These are phyloP conservation scores for Xestia ashworthii DNA, from an alignment of 2,888 invertebrate genomes.

Conservation along the genomic window DNA sequence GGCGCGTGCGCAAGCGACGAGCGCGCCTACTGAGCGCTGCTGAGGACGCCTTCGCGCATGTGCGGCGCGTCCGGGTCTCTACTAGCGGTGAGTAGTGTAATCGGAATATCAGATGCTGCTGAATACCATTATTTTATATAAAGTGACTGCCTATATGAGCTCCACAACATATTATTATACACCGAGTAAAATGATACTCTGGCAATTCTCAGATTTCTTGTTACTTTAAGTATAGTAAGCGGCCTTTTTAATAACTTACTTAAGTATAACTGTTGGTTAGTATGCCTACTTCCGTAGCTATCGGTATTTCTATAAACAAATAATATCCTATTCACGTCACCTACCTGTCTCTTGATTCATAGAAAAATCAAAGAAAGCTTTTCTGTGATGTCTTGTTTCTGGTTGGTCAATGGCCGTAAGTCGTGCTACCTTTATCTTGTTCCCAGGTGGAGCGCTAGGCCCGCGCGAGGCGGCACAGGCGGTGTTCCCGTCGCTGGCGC, in stretches of 20 bases:
- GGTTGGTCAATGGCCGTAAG: not conserved
- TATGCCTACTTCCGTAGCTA: no score
- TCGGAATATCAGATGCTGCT: not conserved
- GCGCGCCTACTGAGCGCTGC: conserved; percentile 98
- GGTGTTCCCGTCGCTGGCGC: conserved; percentile 98
- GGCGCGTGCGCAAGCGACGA: conserved; percentile 96
- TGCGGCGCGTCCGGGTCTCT: conserved; percentile 93
- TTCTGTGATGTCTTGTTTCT: no score
- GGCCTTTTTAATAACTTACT: no score
- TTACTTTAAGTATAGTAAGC: not conserved
- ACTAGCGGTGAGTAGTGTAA: conserved; percentile 76
- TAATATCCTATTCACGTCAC: no score
- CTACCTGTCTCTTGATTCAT: no score
- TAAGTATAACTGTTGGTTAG: no score
- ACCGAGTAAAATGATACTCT: not conserved
- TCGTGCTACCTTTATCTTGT: not conserved
- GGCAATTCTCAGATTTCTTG: not conserved
- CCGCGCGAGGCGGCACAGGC: conserved; percentile 99
- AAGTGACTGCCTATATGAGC: not conserved
- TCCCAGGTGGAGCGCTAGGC: conserved; percentile 94
- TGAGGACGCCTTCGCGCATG: conserved; percentile 99
- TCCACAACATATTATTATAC: not conserved
- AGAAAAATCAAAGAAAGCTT: no score
- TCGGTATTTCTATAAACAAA: no score
- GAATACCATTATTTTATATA: not conserved